These are phyloP conservation scores for western clawed frog (Xenopus tropicalis) DNA, from an alignment of 2,113 vertebrate species.

Conservation along the genomic window UCB_Xtro_10.0 CM004444.2:66016501-66017000, in stretches of 20 bases:
- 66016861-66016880: background rate
- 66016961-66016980: too few species aligned
- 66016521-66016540: too few species aligned
- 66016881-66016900: background rate
- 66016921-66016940: background rate
- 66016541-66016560: constrained; percentile 46
- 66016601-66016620: constrained; percentile 62
- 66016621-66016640: constrained; percentile 63
- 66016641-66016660: constrained; percentile 60
- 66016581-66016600: constrained; percentile 60
- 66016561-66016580: constrained; percentile 56
- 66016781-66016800: constrained; percentile 21
- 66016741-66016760: constrained; percentile 50
- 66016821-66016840: too few species aligned
- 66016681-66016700: constrained; percentile 52
- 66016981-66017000: too few species aligned
- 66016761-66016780: constrained; percentile 52
- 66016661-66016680: constrained; percentile 59
- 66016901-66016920: background rate
- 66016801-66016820: too few species aligned
- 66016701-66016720: constrained; percentile 45
- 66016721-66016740: constrained; percentile 41
- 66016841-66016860: constrained; percentile 34
- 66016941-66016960: too few species aligned
- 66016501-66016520: too few species aligned